A percentile compares a stretch with the other conserved stretches of the same genome.
These are phyloP conservation scores for Scaptodrosophila lebanonensis DNA, from an alignment of 1,140 invertebrate genomes.

Conservation along the genomic window DNA sequence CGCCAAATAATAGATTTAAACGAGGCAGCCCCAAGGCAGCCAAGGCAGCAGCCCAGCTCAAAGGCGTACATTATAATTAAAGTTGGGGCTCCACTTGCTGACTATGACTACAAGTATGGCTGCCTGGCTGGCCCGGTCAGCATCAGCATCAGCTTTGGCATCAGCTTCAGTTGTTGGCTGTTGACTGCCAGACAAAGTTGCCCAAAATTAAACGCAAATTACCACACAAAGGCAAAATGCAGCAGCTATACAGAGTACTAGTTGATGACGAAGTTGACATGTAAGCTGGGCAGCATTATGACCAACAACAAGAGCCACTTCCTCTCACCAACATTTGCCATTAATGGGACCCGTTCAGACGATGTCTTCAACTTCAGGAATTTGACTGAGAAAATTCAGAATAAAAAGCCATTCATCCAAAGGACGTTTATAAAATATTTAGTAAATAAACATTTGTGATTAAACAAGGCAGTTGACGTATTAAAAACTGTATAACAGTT, in stretches of 20 bases:
- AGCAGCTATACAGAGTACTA: no score
- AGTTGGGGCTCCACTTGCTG: slow-evolving; percentile 9
- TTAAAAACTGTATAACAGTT: no score
- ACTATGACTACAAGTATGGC: neutral
- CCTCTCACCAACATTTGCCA: neutral
- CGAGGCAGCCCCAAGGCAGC: slow-evolving; percentile 23
- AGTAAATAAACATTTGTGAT: no score
- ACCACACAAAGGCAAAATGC: slow-evolving; percentile 39
- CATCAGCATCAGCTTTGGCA: no score
- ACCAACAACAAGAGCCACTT: no score
- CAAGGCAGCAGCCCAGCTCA: slow-evolving; percentile 10
- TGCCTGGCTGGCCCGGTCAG: slow-evolving; percentile 5
- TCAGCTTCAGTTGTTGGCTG: neutral
- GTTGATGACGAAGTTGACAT: slow-evolving; percentile 12
- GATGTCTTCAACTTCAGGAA: no score
- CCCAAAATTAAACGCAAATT: slow-evolving; percentile 32
- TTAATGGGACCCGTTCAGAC: no score
- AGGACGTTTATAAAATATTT: no score
- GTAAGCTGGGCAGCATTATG: no score
- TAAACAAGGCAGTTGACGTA: no score
- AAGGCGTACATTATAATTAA: slow-evolving; percentile 45
- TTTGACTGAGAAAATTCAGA: no score
- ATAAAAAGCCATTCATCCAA: no score
- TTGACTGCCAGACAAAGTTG: neutral
- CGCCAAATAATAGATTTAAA: slow-evolving; percentile 75